Base-by-base conservation (phyloP, 2,797 vertebrate species). In the Lagorchestes hirsutus region DNA sequence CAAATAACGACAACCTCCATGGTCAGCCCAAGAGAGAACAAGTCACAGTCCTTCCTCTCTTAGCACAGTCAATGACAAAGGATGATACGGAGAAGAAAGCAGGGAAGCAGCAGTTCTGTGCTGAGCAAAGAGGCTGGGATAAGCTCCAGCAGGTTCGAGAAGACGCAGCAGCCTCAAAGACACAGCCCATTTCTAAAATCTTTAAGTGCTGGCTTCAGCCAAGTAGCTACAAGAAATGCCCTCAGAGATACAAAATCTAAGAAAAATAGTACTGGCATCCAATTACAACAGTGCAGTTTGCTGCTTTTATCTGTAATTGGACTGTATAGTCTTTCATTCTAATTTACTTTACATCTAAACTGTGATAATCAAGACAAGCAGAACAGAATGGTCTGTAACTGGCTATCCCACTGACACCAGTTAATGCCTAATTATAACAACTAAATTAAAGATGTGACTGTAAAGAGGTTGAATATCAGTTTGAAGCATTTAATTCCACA, bases 371-470 rank as follows among this genome's bases (percentile, higher is more conserved):
- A 99, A 99, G 99, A 99, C 99, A 99, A 99, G 99, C 99, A 99
- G 99, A 99, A 99, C 99, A 99, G 99, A 99, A 99, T 99, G 99
- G 99, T 99, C 99, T 99, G 99, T 99, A 99, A 99, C 99, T 99
- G 99, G 99, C 99, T 99, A 99, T 99, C 99, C 99, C 99, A 99
- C 99, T 99, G 99, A 99, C 99, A 99, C 99, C 99, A 99, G 99
- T 99, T 99, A 99, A 99, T 99, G 99, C 99, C 99, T 99, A 99
- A 99, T 99, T 99, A 99, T 99, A 99, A 99, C 99, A 99, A 99
- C 99, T 99, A 99, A 99, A 99, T 99, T 99, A 99, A 99, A 99
- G 99, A 99, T 99, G 99, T 98, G 99, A 99, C 99, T 98, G 99
- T 97, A 99, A 99, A 99, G 99, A 99, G 99, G 99, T 98, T 98